Base-by-base conservation (phyloP, 2,113 vertebrate species). In the Chrysochloris asiatica region DNA sequence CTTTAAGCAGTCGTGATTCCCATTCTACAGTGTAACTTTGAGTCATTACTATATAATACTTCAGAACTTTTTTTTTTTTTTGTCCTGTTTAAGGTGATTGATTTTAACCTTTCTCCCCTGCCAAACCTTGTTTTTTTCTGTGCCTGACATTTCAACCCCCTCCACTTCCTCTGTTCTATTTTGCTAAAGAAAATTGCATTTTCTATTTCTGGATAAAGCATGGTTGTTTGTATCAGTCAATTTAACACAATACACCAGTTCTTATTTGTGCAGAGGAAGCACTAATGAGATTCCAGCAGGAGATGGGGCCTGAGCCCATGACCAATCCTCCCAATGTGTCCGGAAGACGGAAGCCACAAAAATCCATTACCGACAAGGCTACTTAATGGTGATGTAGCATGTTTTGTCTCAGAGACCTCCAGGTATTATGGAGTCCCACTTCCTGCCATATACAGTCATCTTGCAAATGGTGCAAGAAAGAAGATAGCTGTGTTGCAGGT, bases 151-250 rank as follows among this genome's bases (percentile, higher is more conserved):
- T 97, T 97, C 92, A 95, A 95, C 95, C 94, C 75, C 90, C 86
- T 81, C 92, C 79, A 94, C 69, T 96, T 95, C 94, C 93, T 95
- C 89, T 92, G 93, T 95, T 97, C 94, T 95, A 95, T 97, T 96
- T 96, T 96, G 92, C 94, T 85, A 91, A 96, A 95, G 96, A 96
- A 95, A 97, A 97, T 97, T 96, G 94, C 94, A 89, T 97, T 97
- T 97, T 96, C 96, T 97, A 96, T 97, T 97, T 97, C 96, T 96
- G 94, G 95, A 95, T 95, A 94, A 97, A 94, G 92, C 96, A 96
- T 93, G 92, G 95, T 95, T 97, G 96, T 97, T 97, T 97, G 95
- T 97, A 94, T 97, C 96, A 97, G 95, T 97, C 96, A 95, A 94
- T 97, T 97, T 95, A 97, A 97, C 96, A 97, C 95, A 96, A 93